phyloP scores from a whole-genome alignment of 2,888 invertebrate species.

The Norana najaformis region DNA sequence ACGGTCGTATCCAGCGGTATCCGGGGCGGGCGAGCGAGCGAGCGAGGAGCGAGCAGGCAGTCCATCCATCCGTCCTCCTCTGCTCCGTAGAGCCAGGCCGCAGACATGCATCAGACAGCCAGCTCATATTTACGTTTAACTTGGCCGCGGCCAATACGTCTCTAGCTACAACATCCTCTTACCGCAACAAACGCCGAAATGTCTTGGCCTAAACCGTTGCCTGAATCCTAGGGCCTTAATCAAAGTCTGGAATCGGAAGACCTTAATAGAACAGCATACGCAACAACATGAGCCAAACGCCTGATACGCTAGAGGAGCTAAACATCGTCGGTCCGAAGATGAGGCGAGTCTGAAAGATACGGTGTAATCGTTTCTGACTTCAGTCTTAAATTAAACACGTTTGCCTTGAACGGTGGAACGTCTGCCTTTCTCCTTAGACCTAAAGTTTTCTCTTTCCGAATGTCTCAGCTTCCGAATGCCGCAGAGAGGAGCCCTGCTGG shows the following conservation, averaged over 20 bases:
- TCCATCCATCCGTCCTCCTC: neutral
- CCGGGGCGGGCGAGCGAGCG: neutral
- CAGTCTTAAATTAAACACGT: neutral
- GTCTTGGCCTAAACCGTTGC: neutral
- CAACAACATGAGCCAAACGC: neutral
- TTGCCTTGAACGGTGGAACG: neutral
- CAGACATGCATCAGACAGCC: slow-evolving; percentile 5
- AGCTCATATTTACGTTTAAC: neutral
- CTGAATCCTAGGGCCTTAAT: neutral
- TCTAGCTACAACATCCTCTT: neutral
- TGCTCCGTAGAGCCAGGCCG: neutral
- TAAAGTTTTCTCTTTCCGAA: neutral
- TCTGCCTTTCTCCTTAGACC: too few species aligned
- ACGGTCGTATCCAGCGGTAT: neutral
- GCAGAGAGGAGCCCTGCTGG: neutral
- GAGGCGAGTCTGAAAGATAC: neutral
- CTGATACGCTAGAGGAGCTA: neutral
- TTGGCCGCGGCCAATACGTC: neutral
- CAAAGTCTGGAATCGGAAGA: neutral
- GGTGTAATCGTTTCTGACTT: neutral
- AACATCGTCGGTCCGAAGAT: neutral
- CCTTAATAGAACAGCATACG: neutral
- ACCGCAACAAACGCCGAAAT: neutral
- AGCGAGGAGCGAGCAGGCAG: neutral
- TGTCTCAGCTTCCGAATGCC: neutral